Base-by-base conservation (phyloP, 1,140 invertebrate species). In the Dendrolimus punctatus region DNA sequence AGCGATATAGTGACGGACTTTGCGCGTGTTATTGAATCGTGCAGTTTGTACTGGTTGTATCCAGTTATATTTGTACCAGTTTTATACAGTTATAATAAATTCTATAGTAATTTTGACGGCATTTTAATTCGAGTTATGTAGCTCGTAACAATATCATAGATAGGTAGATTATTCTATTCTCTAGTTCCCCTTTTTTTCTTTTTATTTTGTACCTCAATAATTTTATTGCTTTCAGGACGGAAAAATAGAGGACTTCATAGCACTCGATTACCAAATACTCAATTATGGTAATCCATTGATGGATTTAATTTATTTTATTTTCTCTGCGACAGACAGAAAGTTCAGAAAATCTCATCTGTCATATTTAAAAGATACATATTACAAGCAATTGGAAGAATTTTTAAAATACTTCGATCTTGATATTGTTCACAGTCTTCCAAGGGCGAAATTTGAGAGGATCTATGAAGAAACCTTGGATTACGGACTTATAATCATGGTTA, bases 251-350 rank as follows among this genome's bases (percentile, higher is more conserved):
- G 60, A 66, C 45, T 52, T 73, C 0, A 53, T 76, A 3, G 50
- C 62, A 51, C 53, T 80, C 2, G 77, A 80, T 49, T 78, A 69
- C 38, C 77, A 80, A 38, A 6, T 69, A 0, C 38, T 70, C 5
- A 55, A 61, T 47, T 80, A 69, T 46, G 72, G 72, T 2, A 62
- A 50, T 47, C 75, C 75, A 0, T 23, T 78, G 0, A 52, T 52
- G 10, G 77, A 80, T 44, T 57, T 80, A 0, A 4, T 73, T 0
- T 78, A 66, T 38, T 62, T 75, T 42, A 61, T 80, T 6, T 75
- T 71, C 46, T 9, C 53, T 0, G 42, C 57, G 8, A 70, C 66
- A 0, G 67, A 75, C 51, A 49, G 48, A 42, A 45, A 71, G 41
- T 73, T 74, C 39, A 61, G 74, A 40, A 58, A 51, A 38, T 23